phyloP scores from a whole-genome alignment of 2,113 vertebrate genomes.

The Brevimyrus niger region DNA sequence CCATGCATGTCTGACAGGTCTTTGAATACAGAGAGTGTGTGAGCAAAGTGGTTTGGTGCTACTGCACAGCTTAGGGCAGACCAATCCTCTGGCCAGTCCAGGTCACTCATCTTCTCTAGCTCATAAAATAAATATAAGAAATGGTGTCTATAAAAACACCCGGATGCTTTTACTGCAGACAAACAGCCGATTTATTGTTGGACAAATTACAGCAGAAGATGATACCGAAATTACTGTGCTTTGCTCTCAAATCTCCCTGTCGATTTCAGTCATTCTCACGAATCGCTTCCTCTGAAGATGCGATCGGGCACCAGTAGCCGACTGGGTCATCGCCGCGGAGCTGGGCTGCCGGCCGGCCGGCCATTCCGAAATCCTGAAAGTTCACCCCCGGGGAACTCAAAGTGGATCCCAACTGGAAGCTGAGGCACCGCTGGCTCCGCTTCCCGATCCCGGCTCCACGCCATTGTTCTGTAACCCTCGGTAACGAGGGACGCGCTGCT shows the following conservation, averaged over 20 bases:
- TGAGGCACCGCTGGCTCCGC: conserved; percentile 58
- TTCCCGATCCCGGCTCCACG: conserved; percentile 25
- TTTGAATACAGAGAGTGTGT: background rate
- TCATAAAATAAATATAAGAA: background rate
- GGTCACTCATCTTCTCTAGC: background rate
- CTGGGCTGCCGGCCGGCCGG: background rate
- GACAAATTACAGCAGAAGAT: background rate
- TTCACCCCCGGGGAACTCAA: background rate
- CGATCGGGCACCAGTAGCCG: background rate
- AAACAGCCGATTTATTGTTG: background rate
- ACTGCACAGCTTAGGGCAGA: background rate
- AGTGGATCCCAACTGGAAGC: conserved; percentile 43
- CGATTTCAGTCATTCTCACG: background rate
- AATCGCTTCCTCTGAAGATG: background rate
- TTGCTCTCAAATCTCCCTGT: background rate
- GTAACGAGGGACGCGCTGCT: conserved; percentile 17
- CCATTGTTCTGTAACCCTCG: conserved; percentile 44
- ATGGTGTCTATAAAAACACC: background rate
- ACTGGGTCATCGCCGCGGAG: background rate
- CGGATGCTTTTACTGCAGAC: background rate
- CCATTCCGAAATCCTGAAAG: background rate
- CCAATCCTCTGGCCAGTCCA: background rate
- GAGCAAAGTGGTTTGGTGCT: background rate
- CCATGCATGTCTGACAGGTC: background rate
- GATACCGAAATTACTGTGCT: background rate